Conservation (phyloP, 2,888 invertebrate genomes). For the Uropetala carovei region DNA sequence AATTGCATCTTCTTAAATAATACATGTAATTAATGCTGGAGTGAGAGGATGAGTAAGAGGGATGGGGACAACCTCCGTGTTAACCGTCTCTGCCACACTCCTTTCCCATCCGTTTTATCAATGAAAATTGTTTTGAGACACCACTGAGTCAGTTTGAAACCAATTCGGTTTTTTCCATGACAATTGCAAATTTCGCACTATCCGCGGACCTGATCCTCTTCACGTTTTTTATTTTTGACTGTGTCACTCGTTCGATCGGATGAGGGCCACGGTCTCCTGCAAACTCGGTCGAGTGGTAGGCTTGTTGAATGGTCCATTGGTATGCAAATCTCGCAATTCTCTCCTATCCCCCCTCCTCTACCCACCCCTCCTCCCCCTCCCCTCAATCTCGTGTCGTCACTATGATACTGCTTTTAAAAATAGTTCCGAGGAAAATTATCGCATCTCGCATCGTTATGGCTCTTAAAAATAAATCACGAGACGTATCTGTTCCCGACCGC, state of each 20-base stretch:
- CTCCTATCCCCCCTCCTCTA: too few species aligned
- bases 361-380: too few species aligned
- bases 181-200: neutral
- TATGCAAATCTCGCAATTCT: slow-evolving; percentile 19
- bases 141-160: neutral
- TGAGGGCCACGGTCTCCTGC: neutral
- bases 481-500: neutral
- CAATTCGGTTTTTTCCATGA: neutral
- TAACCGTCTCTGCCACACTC: neutral
- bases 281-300: neutral
- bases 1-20: neutral
- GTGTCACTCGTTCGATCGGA: neutral
- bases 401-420: neutral
- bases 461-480: neutral
- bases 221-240: neutral
- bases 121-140: neutral
- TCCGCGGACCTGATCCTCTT: neutral
- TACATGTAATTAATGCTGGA: neutral
- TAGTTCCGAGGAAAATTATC: neutral
- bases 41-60: neutral
- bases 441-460: neutral
- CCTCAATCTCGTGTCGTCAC: neutral
- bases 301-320: neutral
- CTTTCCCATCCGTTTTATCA: neutral
- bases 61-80: neutral